These are phyloP conservation scores for Athripsodes cinereus DNA, from an alignment of 2,888 invertebrate genomes.

Conservation along the genomic window DNA sequence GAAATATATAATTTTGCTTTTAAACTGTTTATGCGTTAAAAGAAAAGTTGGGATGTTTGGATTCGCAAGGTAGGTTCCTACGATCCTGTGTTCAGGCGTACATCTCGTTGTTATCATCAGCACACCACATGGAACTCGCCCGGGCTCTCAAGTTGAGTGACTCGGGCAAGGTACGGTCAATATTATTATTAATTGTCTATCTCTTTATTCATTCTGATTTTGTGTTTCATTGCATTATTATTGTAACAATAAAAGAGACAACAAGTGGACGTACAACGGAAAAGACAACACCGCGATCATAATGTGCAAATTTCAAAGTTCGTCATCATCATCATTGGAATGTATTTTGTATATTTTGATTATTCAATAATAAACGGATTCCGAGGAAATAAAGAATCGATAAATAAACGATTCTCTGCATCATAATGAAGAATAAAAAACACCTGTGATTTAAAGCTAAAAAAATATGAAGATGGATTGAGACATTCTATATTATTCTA, in stretches of 20 bases:
- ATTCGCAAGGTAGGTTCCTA: conserved; percentile 38
- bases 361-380: too few relatives aligned
- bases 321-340: too few relatives aligned
- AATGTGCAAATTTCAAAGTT: too few relatives aligned
- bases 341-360: too few relatives aligned
- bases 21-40: background rate
- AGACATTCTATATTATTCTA: too few relatives aligned
- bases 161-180: conserved; percentile 73
- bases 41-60: conserved; percentile 22
- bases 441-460: too few relatives aligned
- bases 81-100: conserved; percentile 42
- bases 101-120: conserved; percentile 35
- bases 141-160: conserved; percentile 73
- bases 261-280: too few relatives aligned
- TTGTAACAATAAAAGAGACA: background rate
- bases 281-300: too few relatives aligned
- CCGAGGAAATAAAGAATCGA: too few relatives aligned
- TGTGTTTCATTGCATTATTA: background rate
- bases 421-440: too few relatives aligned
- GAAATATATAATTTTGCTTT: background rate
- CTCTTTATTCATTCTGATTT: background rate
- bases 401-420: too few relatives aligned
- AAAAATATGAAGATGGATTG: too few relatives aligned
- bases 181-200: background rate
- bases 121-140: conserved; percentile 54